phyloP scores from a whole-genome alignment of 1,140 invertebrate species.

The Lasioglossum baleicum region DNA sequence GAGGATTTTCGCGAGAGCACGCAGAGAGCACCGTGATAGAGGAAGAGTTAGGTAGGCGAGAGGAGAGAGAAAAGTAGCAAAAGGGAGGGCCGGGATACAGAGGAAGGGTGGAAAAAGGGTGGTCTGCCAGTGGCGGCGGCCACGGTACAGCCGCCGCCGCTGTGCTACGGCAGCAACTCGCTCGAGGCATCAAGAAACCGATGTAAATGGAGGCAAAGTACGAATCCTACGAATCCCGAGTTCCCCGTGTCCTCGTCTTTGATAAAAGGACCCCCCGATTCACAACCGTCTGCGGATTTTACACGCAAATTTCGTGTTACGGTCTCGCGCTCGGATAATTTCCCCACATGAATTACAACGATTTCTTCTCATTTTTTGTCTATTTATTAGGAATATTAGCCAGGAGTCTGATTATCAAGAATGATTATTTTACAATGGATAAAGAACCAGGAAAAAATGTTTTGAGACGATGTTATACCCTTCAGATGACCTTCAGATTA shows the following conservation, averaged over 20 bases:
- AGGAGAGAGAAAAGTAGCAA: slow-evolving; percentile 55
- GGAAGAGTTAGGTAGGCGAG: slow-evolving; percentile 57
- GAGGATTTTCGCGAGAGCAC: slow-evolving; percentile 80
- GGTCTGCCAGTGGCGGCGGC: slow-evolving; percentile 29
- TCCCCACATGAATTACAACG: too few species aligned
- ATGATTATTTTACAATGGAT: too few species aligned
- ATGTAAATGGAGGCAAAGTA: slow-evolving; percentile 64
- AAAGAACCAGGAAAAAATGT: too few species aligned
- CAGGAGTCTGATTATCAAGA: too few species aligned
- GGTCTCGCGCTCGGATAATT: neutral
- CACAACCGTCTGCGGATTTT: slow-evolving; percentile 36
- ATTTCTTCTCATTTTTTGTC: too few species aligned
- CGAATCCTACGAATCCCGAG: slow-evolving; percentile 54
- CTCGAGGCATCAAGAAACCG: slow-evolving; percentile 64
- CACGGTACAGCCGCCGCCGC: slow-evolving; percentile 12
- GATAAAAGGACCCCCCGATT: slow-evolving; percentile 50
- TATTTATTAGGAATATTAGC: too few species aligned
- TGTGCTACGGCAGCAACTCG: slow-evolving; percentile 57
- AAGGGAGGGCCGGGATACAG: slow-evolving; percentile 31
- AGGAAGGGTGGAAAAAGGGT: slow-evolving; percentile 55
- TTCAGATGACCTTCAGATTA: too few species aligned
- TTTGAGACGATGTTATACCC: too few species aligned
- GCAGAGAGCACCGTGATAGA: slow-evolving; percentile 70
- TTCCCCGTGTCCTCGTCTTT: slow-evolving; percentile 50
- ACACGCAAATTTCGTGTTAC: slow-evolving; percentile 33